A percentile compares a stretch with the other conserved stretches of the same genome.
Evolutionary conservation across 2,888 invertebrate genomes (phyloP).

Genomic region (Papilio elwesi): DNA sequence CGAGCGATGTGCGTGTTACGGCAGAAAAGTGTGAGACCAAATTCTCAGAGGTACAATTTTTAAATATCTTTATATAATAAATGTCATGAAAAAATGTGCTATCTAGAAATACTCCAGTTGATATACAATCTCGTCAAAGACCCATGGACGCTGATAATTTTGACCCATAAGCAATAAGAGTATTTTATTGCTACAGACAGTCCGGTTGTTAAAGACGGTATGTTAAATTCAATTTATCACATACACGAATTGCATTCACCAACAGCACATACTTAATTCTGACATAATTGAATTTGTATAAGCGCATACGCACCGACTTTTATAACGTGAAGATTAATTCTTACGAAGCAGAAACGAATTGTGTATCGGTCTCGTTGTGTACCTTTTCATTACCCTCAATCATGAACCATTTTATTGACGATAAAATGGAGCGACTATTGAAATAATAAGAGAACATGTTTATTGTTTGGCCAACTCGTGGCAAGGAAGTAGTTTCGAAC

Average conservation of each 20-base stretch:
- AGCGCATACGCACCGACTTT: conserved; percentile 57
- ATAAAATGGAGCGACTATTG: conserved; percentile 57
- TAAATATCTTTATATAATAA: background rate
- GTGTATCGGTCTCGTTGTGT: conserved; percentile 49
- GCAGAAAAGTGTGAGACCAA: too few species aligned
- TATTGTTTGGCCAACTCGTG: conserved; percentile 26
- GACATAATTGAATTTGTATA: conserved; percentile 67
- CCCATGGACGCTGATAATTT: background rate
- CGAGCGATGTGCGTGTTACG: too few species aligned
- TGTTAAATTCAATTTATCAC: conserved; percentile 35
- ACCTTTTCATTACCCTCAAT: conserved; percentile 65
- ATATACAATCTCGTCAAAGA: background rate
- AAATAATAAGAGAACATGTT: conserved; percentile 47
- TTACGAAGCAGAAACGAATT: conserved; percentile 57
- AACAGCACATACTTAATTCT: conserved; percentile 29
- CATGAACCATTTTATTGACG: conserved; percentile 58
- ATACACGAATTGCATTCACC: conserved; percentile 17
- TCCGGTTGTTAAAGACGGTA: conserved; percentile 34
- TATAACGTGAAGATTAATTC: conserved; percentile 66
- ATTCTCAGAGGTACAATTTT: background rate
- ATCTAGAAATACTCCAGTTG: too few species aligned
- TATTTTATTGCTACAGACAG: conserved; percentile 23
- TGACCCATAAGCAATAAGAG: background rate
- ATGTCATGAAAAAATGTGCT: too few species aligned
- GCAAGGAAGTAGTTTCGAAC: conserved; percentile 9